phyloP scores from a whole-genome alignment of 1,140 invertebrate genomes.

The Kradibia gibbosae region DNA sequence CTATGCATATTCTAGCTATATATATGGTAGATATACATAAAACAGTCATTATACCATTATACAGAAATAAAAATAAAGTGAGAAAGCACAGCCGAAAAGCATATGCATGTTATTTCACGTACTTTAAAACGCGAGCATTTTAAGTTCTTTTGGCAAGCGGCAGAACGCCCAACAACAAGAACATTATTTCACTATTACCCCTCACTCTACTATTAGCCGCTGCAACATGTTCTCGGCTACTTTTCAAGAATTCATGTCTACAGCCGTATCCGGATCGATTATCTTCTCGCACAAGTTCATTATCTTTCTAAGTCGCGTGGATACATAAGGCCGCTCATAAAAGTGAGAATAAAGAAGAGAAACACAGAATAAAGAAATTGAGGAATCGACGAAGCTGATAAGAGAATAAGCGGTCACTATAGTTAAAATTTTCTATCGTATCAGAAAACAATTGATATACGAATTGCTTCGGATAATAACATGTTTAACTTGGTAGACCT shows the following conservation, averaged over 20 bases:
- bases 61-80: background rate
- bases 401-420: no score
- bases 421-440: no score
- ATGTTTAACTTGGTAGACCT: no score
- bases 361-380: no score
- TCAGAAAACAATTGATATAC: no score
- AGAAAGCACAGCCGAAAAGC: background rate
- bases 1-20: no score
- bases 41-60: no score
- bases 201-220: no score
- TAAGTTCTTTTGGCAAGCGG: background rate
- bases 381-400: no score
- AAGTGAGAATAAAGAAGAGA: no score
- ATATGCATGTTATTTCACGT: background rate
- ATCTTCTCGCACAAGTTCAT: slow-evolving; percentile 4
- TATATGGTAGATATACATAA: no score
- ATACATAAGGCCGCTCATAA: background rate
- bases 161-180: background rate
- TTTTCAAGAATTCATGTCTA: background rate
- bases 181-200: slow-evolving; percentile 6
- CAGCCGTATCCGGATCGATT: background rate
- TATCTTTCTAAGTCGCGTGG: background rate
- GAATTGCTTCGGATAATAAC: no score
- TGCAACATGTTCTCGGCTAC: background rate
- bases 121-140: slow-evolving; percentile 4